Percentiles rank a stretch among this genome's conserved stretches.
Evolutionary conservation across 2,888 invertebrate genomes (phyloP).

Genomic region (Drosophila villosipedis): DNA sequence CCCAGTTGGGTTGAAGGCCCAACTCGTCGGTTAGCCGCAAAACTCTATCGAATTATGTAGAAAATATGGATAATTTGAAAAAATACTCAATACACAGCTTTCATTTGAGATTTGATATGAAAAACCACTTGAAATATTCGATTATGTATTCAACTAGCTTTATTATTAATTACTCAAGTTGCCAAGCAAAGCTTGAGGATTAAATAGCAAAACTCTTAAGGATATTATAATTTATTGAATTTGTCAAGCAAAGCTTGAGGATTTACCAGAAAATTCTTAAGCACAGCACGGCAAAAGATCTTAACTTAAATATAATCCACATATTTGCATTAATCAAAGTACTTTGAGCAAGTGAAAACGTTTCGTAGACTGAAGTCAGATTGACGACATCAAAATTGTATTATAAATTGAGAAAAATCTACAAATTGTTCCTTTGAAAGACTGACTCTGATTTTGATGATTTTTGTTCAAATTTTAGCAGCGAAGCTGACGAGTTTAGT

Average conservation of each 20-base stretch:
- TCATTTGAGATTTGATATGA: background rate
- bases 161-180: background rate
- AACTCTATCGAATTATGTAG: slow-evolving; percentile 9
- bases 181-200: background rate
- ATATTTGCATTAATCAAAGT: background rate
- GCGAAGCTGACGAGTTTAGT: background rate
- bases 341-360: background rate
- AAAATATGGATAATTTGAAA: background rate
- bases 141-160: background rate
- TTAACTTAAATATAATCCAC: background rate
- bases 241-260: background rate
- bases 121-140: background rate
- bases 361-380: background rate
- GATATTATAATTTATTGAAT: background rate
- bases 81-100: background rate
- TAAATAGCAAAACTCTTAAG: background rate
- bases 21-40: slow-evolving; percentile 30
- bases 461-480: too few relatives aligned
- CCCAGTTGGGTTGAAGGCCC: slow-evolving; percentile 2
- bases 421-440: background rate
- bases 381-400: background rate
- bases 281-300: background rate
- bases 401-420: background rate
- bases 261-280: background rate
- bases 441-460: too few relatives aligned